Evolutionary conservation across 2,888 invertebrate genomes (phyloP).

Genomic region (Agrilus cyanescens): DNA sequence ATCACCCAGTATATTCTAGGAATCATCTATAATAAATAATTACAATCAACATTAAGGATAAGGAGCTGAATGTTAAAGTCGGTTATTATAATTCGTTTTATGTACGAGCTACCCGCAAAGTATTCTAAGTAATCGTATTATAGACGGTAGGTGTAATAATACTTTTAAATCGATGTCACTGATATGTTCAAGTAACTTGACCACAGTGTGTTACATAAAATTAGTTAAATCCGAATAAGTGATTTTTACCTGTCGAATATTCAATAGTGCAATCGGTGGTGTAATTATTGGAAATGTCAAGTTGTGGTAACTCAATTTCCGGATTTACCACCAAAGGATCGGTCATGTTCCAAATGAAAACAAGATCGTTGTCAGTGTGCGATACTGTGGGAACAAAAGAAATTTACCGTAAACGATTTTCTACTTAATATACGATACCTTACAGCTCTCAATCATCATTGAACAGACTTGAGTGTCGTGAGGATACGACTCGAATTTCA

Average conservation of each 20-base stretch:
- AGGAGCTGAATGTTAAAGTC: too few species aligned
- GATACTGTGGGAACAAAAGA: conserved; percentile 48
- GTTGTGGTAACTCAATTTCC: conserved; percentile 78
- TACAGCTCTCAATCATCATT: conserved; percentile 90
- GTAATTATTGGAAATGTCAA: conserved; percentile 76
- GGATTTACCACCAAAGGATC: conserved; percentile 80
- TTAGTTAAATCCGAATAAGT: too few species aligned
- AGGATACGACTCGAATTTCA: conserved; percentile 89
- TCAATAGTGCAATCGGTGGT: conserved; percentile 82
- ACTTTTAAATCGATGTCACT: too few species aligned
- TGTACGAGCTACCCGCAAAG: too few species aligned
- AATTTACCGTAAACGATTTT: not conserved
- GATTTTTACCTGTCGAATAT: conserved; percentile 59
- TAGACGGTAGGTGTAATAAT: too few species aligned
- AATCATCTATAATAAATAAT: too few species aligned
- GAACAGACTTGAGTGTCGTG: conserved; percentile 89
- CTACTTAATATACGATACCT: conserved; percentile 2
- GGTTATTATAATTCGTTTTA: too few species aligned
- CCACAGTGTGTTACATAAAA: too few species aligned
- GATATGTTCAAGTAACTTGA: too few species aligned
- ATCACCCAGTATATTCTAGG: too few species aligned
- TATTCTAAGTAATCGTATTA: too few species aligned
- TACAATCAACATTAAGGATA: too few species aligned
- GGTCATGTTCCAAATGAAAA: conserved; percentile 82
- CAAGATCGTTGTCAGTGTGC: conserved; percentile 78